A percentile compares a stretch with the other conserved stretches of the same genome.
These are phyloP conservation scores for Istiophorus platypterus DNA, from an alignment of 2,113 vertebrate genomes.

Conservation along the genomic window DNA sequence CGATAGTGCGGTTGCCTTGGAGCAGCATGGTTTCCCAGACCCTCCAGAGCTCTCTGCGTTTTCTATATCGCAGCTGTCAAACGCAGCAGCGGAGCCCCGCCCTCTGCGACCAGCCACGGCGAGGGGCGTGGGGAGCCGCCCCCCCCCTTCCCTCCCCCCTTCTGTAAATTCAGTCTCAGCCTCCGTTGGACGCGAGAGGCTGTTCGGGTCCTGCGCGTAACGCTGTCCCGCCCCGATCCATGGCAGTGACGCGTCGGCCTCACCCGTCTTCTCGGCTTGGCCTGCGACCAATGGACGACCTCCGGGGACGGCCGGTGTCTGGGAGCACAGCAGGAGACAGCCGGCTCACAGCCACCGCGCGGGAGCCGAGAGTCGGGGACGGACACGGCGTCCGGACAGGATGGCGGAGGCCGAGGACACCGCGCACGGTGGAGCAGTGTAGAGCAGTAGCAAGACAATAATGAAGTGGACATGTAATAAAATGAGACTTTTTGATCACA, in stretches of 20 bases:
- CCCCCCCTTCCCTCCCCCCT: constrained; percentile 36
- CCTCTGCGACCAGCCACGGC: constrained; percentile 44
- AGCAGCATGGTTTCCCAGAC: constrained; percentile 61
- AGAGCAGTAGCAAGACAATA: too few species aligned
- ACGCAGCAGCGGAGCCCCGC: constrained; percentile 69
- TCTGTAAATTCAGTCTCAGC: constrained; percentile 45
- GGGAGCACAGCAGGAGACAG: constrained; percentile 2
- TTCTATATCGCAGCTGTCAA: constrained; percentile 83
- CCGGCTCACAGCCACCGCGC: too few species aligned
- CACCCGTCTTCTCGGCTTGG: constrained; percentile 65
- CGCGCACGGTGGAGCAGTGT: too few species aligned
- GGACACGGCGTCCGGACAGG: too few species aligned
- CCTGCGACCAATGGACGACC: constrained; percentile 51
- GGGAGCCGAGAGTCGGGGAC: too few species aligned
- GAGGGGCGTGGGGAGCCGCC: constrained; percentile 51
- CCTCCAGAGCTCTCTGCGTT: constrained; percentile 55
- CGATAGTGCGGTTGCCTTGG: constrained; percentile 27
- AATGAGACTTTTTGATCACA: too few species aligned
- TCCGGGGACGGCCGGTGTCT: constrained; percentile 43
- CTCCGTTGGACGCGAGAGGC: constrained; percentile 62
- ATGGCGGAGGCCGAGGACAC: too few species aligned
- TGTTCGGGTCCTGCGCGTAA: constrained; percentile 39
- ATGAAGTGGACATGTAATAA: too few species aligned
- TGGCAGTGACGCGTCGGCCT: constrained; percentile 70
- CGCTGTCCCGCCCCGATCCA: constrained; percentile 74